phyloP scores from a whole-genome alignment of 2,888 invertebrate genomes.

The Hipparchia sbordonii region DNA sequence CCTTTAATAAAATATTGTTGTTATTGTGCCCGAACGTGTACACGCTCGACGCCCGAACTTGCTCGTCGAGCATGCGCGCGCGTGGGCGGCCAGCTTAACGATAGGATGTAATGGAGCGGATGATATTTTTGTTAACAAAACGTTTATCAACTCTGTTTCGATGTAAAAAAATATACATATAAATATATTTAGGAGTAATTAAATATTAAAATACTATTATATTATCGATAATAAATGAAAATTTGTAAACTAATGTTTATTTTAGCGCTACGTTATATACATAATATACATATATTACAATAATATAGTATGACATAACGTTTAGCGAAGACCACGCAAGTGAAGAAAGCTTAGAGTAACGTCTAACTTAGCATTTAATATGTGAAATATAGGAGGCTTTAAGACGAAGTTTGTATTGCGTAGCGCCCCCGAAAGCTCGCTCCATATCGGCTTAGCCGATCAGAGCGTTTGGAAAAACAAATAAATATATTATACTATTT shows the following conservation, averaged over 20 bases:
- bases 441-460: constrained; percentile 39
- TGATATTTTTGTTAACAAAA: constrained; percentile 13
- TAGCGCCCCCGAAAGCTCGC: constrained; percentile 38
- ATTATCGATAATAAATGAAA: constrained; percentile 47
- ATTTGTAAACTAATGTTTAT: constrained; percentile 55
- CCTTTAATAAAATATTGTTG: too few species aligned
- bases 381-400: constrained; percentile 65
- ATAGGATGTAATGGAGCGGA: background rate
- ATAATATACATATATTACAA: constrained; percentile 36
- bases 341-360: constrained; percentile 54
- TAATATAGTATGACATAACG: constrained; percentile 38
- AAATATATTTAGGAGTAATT: constrained; percentile 13
- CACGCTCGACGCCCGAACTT: too few species aligned
- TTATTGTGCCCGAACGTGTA: too few species aligned
- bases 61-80: background rate
- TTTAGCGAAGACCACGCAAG: constrained; percentile 58
- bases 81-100: background rate
- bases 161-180: constrained; percentile 8
- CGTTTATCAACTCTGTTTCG: constrained; percentile 3
- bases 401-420: constrained; percentile 44
- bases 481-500: constrained; percentile 11
- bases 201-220: constrained; percentile 35
- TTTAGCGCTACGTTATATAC: constrained; percentile 45
- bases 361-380: constrained; percentile 63
- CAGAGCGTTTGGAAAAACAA: constrained; percentile 4